Conservation (phyloP, 2,888 invertebrate species). For the Epinotia nisella region DNA sequence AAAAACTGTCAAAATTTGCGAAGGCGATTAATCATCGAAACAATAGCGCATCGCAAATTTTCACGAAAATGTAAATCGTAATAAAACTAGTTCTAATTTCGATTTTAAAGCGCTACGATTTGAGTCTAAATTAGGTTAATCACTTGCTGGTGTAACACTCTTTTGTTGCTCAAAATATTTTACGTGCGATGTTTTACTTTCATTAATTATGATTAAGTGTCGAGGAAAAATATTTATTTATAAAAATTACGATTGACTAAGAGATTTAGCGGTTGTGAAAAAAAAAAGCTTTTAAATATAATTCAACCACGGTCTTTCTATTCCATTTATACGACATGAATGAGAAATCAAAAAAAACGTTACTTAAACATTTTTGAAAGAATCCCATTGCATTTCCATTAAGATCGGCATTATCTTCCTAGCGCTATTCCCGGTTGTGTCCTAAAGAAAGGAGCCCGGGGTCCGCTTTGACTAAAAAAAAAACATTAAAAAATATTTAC, state of each 20-base stretch:
- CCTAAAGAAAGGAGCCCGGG: too few relatives aligned
- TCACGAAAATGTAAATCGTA: not conserved
- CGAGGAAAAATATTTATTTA: not conserved
- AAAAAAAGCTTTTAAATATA: not conserved
- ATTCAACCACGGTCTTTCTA: not conserved
- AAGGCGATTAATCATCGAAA: conserved; percentile 42
- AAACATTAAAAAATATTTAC: too few relatives aligned
- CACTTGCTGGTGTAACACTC: not conserved
- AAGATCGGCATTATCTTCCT: too few relatives aligned
- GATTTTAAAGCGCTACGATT: not conserved
- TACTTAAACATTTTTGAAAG: too few relatives aligned
- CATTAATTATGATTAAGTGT: conserved; percentile 12
- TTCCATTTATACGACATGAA: not conserved
- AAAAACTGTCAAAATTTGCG: not conserved
- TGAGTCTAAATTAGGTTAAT: not conserved
- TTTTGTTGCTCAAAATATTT: not conserved
- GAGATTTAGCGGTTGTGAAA: not conserved
- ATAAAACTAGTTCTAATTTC: not conserved
- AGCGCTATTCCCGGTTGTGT: too few relatives aligned
- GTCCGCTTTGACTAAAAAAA: too few relatives aligned
- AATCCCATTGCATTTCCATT: too few relatives aligned
- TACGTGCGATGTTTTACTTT: conserved; percentile 14
- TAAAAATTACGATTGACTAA: not conserved
- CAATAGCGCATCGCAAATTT: conserved; percentile 26
- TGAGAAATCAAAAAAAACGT: too few relatives aligned